Evolutionary conservation across 2,113 vertebrate genomes (phyloP).

Genomic region (Anolis sagrei): DNA sequence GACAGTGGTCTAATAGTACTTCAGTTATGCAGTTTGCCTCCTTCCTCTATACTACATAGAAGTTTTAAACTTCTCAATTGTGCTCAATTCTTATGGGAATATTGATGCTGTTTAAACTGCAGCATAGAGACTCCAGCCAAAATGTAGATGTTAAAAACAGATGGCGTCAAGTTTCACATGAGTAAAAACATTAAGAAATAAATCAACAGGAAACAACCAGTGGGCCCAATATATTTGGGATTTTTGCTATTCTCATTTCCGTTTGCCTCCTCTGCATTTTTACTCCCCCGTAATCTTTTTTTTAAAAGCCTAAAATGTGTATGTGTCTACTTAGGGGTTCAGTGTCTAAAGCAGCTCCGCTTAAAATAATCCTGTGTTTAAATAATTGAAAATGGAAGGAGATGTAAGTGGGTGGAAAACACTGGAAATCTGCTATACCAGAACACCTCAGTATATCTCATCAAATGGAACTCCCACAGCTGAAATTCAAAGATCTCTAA

Average conservation of each 20-base stretch:
- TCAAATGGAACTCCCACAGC: neutral
- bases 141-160: constrained; percentile 55
- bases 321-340: neutral
- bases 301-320: neutral
- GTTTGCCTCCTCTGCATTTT: neutral
- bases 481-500: neutral
- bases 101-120: constrained; percentile 34
- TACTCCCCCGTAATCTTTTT: constrained; percentile 37
- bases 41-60: constrained; percentile 9
- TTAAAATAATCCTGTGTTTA: neutral
- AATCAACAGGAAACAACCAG: constrained; percentile 59
- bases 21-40: neutral
- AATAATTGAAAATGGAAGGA: constrained; percentile 3
- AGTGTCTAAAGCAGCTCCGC: neutral
- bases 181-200: constrained; percentile 44
- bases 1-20: neutral
- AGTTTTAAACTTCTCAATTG: constrained; percentile 9
- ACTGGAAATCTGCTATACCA: neutral
- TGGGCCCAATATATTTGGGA: constrained; percentile 31
- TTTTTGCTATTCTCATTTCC: constrained; percentile 47
- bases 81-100: constrained; percentile 1
- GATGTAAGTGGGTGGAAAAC: neutral
- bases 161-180: constrained; percentile 51
- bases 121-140: constrained; percentile 20
- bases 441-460: neutral